A percentile compares a stretch with the other conserved stretches of the same genome.
Conservation (phyloP, 2,888 invertebrate genomes). For the Drosophila aldrichi region DNA sequence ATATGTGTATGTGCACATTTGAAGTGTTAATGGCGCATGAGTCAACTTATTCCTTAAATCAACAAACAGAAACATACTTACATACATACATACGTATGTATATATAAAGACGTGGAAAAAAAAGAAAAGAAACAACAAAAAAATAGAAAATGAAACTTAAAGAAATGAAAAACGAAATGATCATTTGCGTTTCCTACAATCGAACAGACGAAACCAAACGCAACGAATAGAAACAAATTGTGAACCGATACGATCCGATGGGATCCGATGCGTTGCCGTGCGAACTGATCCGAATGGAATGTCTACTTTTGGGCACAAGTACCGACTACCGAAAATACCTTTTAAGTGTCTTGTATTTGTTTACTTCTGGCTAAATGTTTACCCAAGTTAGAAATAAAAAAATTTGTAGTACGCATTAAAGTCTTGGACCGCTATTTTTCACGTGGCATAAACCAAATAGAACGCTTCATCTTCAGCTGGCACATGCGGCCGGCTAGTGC, state of each 20-base stretch:
- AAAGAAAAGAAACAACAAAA: constrained; percentile 3
- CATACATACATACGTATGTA: not conserved
- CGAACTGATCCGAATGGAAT: constrained; percentile 49
- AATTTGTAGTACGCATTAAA: constrained; percentile 71
- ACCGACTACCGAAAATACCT: constrained; percentile 73
- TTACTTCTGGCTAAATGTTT: constrained; percentile 76
- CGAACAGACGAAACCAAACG: constrained; percentile 50
- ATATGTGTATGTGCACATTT: constrained; percentile 56
- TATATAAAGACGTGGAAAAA: not conserved
- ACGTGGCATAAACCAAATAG: constrained; percentile 68
- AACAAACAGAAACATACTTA: constrained; percentile 60
- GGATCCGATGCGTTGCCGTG: constrained; percentile 22
- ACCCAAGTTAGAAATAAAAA: constrained; percentile 73
- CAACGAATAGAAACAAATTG: constrained; percentile 30
- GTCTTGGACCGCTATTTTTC: constrained; percentile 74
- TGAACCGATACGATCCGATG: constrained; percentile 19
- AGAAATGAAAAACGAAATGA: constrained; percentile 48
- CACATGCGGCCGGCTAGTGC: constrained; percentile 14
- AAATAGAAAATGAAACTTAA: constrained; percentile 34
- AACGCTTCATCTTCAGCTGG: constrained; percentile 42
- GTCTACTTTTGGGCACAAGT: constrained; percentile 73
- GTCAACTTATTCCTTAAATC: constrained; percentile 75
- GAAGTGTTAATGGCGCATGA: constrained; percentile 73
- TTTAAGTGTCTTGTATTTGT: constrained; percentile 77
- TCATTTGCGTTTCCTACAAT: constrained; percentile 65